Conservation (phyloP, 2,113 vertebrate species). For the human (Homo sapiens) region DNA sequence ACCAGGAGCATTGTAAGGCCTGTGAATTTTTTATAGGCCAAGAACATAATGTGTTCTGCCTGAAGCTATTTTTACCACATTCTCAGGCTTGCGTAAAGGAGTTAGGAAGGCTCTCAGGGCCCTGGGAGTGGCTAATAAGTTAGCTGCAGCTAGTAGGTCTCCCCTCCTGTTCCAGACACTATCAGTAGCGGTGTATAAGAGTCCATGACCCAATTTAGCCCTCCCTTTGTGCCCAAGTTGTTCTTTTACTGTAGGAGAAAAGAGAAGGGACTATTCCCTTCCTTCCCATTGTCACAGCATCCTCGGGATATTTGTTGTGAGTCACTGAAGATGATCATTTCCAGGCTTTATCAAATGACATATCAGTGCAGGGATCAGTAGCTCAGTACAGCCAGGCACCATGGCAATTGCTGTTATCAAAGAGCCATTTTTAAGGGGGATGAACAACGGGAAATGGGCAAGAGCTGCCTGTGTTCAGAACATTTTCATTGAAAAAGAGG, state of each 20-base stretch:
- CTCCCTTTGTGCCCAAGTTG: not conserved
- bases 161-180: not conserved
- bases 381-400: not conserved
- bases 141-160: not conserved
- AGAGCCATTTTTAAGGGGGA: constrained; percentile 30
- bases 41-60: not conserved
- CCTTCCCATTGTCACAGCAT: not conserved
- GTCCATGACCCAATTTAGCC: not conserved
- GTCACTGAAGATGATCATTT: not conserved
- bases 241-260: not conserved
- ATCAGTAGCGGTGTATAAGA: not conserved
- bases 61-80: constrained; percentile 42
- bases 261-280: not conserved
- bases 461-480: not conserved
- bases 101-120: rapidly evolving
- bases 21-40: not conserved
- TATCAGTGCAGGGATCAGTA: not conserved
- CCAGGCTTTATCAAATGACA: not conserved
- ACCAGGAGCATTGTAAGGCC: not conserved
- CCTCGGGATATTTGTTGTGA: not conserved
- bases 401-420: not conserved
- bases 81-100: not conserved
- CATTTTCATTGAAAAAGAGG: not conserved
- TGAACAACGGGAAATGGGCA: not conserved
- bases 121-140: not conserved